A percentile compares a stretch with the other conserved stretches of the same genome.
These are phyloP conservation scores for Brachyptera putata DNA, from an alignment of 2,888 invertebrate species.

Conservation along the genomic window DNA sequence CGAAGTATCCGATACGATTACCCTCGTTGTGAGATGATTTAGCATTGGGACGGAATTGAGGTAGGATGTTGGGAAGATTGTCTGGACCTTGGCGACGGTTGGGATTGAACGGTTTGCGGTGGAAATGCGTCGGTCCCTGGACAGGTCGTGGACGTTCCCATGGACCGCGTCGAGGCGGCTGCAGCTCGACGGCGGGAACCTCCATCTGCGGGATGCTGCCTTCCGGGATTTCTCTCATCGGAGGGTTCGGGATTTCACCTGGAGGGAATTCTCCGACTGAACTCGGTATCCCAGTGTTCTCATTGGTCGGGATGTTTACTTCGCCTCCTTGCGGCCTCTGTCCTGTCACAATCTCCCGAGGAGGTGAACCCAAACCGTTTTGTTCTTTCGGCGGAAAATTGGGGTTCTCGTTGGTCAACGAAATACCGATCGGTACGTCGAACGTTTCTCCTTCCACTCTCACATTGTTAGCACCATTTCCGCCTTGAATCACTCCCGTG, in stretches of 20 bases:
- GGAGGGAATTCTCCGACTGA: not conserved
- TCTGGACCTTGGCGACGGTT: slow-evolving; percentile 1
- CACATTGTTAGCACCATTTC: no score
- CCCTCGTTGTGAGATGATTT: slow-evolving; percentile 50
- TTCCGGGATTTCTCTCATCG: slow-evolving; percentile 5
- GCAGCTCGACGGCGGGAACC: slow-evolving; percentile 3
- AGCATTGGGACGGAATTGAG: slow-evolving; percentile 66
- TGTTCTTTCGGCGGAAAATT: no score
- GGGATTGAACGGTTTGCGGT: slow-evolving; percentile 13
- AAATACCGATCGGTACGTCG: not conserved
- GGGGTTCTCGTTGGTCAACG: not conserved
- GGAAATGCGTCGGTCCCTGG: no score
- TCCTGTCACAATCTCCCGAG: no score
- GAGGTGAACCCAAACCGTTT: no score
- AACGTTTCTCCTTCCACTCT: not conserved
- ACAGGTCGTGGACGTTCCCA: not conserved
- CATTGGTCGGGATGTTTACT: no score
- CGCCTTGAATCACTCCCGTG: no score
- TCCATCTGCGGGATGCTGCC: not conserved
- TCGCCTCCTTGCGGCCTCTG: no score
- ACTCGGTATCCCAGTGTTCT: not conserved
- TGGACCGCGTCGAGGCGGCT: slow-evolving; percentile 1
- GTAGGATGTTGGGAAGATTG: slow-evolving; percentile 61
- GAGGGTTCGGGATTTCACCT: slow-evolving; percentile 12
- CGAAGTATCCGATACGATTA: slow-evolving; percentile 23